phyloP scores from a whole-genome alignment of 2,888 invertebrate genomes.

The Oligia strigilis region DNA sequence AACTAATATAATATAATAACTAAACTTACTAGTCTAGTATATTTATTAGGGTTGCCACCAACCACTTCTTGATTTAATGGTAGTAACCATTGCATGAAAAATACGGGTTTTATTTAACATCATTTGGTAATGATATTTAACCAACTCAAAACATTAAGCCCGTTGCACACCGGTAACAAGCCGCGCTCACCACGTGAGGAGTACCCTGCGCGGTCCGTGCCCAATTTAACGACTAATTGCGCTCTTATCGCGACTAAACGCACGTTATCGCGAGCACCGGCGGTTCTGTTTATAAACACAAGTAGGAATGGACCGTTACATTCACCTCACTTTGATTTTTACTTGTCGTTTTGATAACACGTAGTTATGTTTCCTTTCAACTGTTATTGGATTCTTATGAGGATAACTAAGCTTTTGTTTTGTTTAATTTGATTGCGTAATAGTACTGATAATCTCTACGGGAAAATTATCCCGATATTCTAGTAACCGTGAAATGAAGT shows the following conservation, averaged over 20 bases:
- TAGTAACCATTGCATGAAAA: neutral
- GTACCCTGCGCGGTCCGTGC: constrained; percentile 54
- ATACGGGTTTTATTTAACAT: neutral
- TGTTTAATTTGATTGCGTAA: neutral
- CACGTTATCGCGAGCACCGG: constrained; percentile 60
- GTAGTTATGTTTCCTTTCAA: constrained; percentile 34
- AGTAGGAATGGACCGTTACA: constrained; percentile 67
- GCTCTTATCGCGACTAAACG: constrained; percentile 67
- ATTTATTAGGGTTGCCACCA: neutral
- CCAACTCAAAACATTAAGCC: constrained; percentile 50
- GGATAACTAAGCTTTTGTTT: neutral
- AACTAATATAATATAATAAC: no score
- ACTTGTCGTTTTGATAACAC: constrained; percentile 58
- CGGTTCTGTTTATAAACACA: constrained; percentile 70
- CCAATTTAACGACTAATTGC: constrained; percentile 70
- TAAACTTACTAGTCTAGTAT: neutral
- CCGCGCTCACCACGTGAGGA: constrained; percentile 59
- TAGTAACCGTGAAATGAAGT: neutral
- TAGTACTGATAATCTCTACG: neutral
- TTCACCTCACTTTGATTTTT: constrained; percentile 63
- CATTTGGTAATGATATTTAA: constrained; percentile 11
- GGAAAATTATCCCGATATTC: neutral
- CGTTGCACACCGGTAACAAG: constrained; percentile 57
- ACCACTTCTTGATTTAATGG: neutral
- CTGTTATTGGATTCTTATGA: neutral